phyloP scores from a whole-genome alignment of 1,140 invertebrate genomes.

The Laodelphax striatellus region DNA sequence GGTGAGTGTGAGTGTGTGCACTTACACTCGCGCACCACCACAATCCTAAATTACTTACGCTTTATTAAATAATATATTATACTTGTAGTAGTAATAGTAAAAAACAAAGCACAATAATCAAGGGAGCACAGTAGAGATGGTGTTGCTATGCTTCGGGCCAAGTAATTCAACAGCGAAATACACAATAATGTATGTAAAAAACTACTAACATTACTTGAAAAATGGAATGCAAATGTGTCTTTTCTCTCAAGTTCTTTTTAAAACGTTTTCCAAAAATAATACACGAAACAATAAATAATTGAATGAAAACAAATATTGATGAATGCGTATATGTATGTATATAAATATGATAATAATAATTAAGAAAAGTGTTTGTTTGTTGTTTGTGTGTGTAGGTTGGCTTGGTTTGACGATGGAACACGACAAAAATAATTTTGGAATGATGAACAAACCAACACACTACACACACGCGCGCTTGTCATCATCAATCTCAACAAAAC shows the following conservation, averaged over 20 bases:
- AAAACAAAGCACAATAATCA: too few species aligned
- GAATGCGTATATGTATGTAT: slow-evolving; percentile 12
- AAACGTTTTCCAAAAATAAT: too few species aligned
- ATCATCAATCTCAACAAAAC: not conserved
- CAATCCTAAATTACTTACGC: slow-evolving; percentile 12
- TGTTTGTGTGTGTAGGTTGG: slow-evolving; percentile 3
- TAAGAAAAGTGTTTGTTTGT: not conserved
- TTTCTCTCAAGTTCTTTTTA: slow-evolving; percentile 3
- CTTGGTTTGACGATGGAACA: slow-evolving; percentile 10
- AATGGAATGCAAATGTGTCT: slow-evolving; percentile 15
- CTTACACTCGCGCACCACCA: slow-evolving; percentile 3
- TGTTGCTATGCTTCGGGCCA: too few species aligned
- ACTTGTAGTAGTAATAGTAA: too few species aligned
- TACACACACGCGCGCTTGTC: not conserved
- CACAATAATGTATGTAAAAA: slow-evolving; percentile 12
- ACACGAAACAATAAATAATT: too few species aligned
- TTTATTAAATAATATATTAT: not conserved
- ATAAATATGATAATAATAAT: slow-evolving; percentile 10
- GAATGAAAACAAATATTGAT: not conserved
- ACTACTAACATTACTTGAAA: slow-evolving; percentile 14
- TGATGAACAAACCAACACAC: too few species aligned
- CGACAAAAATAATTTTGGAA: slow-evolving; percentile 4
- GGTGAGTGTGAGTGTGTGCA: too few species aligned
- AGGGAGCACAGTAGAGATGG: too few species aligned
- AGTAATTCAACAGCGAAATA: slow-evolving; percentile 7